These are phyloP conservation scores for Planiliza haematocheilus DNA, from an alignment of 2,113 vertebrate species.

Conservation along the genomic window DNA sequence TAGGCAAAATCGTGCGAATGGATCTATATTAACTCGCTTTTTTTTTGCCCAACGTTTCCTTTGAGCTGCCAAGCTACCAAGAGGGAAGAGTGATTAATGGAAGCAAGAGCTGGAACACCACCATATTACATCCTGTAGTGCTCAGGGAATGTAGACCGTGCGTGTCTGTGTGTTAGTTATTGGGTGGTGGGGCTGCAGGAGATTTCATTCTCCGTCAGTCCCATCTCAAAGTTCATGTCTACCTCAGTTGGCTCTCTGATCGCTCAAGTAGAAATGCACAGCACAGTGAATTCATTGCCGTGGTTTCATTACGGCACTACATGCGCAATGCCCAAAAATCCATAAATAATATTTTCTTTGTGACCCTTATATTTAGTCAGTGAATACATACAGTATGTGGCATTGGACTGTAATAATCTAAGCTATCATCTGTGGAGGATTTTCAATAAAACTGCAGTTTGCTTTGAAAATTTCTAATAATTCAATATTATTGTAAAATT, in stretches of 20 bases:
- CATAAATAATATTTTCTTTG: no score
- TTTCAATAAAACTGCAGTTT: no score
- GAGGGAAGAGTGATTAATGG: slow-evolving; percentile 56
- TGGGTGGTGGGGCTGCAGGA: background rate
- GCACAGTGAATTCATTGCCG: slow-evolving; percentile 9
- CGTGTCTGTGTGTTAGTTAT: slow-evolving; percentile 10
- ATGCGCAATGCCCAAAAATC: no score
- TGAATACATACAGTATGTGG: background rate
- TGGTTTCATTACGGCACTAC: background rate
- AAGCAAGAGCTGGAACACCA: slow-evolving; percentile 50
- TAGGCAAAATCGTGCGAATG: background rate
- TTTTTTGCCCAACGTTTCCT: slow-evolving; percentile 22
- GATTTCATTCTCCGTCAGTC: slow-evolving; percentile 55
- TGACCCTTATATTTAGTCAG: no score
- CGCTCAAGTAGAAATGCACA: slow-evolving; percentile 24
- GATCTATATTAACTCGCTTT: background rate
- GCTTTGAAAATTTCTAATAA: no score
- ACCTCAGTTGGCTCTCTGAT: slow-evolving; percentile 15
- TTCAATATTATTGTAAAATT: no score
- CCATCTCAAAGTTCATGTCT: slow-evolving; percentile 40
- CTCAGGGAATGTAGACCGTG: slow-evolving; percentile 4
- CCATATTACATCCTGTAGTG: slow-evolving; percentile 52
- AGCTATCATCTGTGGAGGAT: no score
- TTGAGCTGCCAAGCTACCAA: slow-evolving; percentile 36
- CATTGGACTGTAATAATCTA: background rate